Evolutionary conservation across 2,888 invertebrate genomes (phyloP).

Genomic region (Bibio marci): DNA sequence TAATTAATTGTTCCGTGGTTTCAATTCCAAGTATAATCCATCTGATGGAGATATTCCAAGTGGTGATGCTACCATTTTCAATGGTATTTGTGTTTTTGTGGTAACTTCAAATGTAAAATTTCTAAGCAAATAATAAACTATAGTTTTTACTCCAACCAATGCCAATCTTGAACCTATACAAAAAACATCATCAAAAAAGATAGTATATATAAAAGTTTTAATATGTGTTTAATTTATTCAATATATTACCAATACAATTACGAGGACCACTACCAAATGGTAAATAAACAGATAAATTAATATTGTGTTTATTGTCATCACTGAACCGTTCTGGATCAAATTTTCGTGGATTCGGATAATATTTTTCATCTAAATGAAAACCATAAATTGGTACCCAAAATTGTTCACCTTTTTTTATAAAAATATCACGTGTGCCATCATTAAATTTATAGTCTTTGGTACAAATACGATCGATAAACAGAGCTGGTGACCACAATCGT

Average conservation of each 20-base stretch:
- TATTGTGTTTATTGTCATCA: constrained; percentile 18
- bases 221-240: no score
- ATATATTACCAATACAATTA: constrained; percentile 13
- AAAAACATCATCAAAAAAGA: no score
- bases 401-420: constrained; percentile 3
- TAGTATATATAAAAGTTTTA: constrained; percentile 14
- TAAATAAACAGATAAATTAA: constrained; percentile 18
- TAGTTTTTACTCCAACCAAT: constrained; percentile 7
- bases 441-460: no score
- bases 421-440: no score
- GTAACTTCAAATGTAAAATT: constrained; percentile 5
- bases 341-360: constrained; percentile 22
- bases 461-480: no score
- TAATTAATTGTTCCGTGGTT: no score
- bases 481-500: no score
- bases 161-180: constrained; percentile 7
- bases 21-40: no score
- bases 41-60: background rate
- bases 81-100: constrained; percentile 6
- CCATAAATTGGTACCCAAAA: constrained; percentile 19
- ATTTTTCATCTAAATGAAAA: constrained; percentile 22
- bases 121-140: constrained; percentile 5
- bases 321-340: constrained; percentile 28
- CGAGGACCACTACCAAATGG: constrained; percentile 26
- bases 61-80: constrained; percentile 3